Evolutionary conservation across 2,113 vertebrate genomes (phyloP).

Genomic region (Alectura lathami): DNA sequence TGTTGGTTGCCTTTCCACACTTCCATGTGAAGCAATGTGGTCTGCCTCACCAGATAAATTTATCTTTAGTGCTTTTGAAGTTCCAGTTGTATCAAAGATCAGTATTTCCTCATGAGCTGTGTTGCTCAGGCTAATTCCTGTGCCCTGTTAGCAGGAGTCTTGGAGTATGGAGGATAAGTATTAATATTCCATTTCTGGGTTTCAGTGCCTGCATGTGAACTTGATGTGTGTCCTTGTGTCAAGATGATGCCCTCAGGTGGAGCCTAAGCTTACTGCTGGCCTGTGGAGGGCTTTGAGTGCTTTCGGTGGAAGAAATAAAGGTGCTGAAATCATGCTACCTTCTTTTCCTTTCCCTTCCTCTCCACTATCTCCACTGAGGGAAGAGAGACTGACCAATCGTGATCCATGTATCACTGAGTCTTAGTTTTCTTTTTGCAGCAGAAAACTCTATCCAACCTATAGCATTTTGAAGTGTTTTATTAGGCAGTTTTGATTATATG

Average conservation of each 20-base stretch:
- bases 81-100: not conserved
- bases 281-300: not conserved
- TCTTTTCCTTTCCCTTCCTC: not conserved
- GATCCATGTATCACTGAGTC: not conserved
- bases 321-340: not conserved
- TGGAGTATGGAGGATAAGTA: not conserved
- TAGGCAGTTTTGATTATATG: not conserved
- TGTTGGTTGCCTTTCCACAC: not conserved
- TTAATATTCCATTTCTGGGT: not conserved
- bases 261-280: not conserved
- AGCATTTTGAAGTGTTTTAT: not conserved
- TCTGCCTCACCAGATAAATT: not conserved
- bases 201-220: not conserved
- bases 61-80: not conserved
- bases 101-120: not conserved
- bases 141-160: not conserved
- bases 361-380: not conserved
- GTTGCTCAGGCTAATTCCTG: not conserved
- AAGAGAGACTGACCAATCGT: not conserved
- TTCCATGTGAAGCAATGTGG: not conserved
- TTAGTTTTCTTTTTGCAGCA: not conserved
- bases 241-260: slow-evolving; percentile 23
- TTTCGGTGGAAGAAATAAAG: not conserved
- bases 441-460: not conserved
- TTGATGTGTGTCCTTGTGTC: not conserved